Evolutionary conservation across 2,797 vertebrate species (phyloP), one percentile per base, ranked within the genome.

Genomic region (Sparus aurata): DNA sequence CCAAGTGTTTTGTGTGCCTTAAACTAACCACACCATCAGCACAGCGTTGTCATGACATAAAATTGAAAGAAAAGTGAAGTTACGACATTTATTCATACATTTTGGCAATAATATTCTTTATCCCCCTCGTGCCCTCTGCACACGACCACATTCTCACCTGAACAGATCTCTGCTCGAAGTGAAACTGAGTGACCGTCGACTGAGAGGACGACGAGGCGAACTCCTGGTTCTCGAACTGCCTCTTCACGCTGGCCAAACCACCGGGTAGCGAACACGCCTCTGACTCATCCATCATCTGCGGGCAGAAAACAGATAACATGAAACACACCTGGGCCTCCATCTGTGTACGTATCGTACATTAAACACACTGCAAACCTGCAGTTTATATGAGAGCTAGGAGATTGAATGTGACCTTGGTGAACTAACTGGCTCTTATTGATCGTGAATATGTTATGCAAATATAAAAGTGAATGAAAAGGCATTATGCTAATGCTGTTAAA

Each of bases 191-290:
- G 89, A 96, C 93, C 6, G 85, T 92, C 80, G 95, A 96, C 82
- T 90, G 94, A n/a, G 96, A 94, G 55, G 96, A 94, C 0, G 93
- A 93, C 0, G 94, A 91, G 11, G 87, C 63, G 45, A 91, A 91
- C 88, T 95, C 94, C 27, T 95, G 96, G 89, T 93, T 97, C 92
- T 99, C 98, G 23, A 99, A 99, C 76, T 98, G 98, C 89, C 95
- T 97, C 93, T 97, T 98, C 85, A 98, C 95, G 8, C 96, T 97
- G 85, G 97, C 97, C 81, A 99, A 93, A 61, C 98, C 98, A 4
- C 98, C 98, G 18, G 97, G 96, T 87, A 98, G 94, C 9, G 95
- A 95, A 52, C 96, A 96, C 0, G 94, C 90, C 86, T 96, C 97
- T 0, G 94, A 93, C 85, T 97, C 97, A 47, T 97, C 97, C 94